These are phyloP conservation scores for Nowickia ferox DNA, from an alignment of 2,888 invertebrate species.

Conservation along the genomic window DNA sequence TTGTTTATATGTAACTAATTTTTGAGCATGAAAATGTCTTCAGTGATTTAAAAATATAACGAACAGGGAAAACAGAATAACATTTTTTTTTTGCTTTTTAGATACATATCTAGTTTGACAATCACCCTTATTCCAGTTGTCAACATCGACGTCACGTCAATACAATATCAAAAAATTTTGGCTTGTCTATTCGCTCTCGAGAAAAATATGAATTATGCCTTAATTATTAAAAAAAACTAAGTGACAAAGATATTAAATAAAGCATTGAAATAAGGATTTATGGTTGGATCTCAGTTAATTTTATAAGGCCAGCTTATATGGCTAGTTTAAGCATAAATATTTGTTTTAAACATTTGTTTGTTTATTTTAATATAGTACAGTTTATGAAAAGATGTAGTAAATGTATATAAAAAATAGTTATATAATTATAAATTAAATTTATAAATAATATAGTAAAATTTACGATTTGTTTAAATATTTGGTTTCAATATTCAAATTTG, in stretches of 20 bases:
- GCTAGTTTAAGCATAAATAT: conserved; percentile 75
- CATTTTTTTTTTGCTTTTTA: neutral
- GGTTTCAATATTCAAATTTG: conserved; percentile 61
- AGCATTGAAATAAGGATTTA: neutral
- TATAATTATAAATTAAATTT: conserved; percentile 34
- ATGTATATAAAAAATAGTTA: conserved; percentile 27
- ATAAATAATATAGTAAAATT: conserved; percentile 31
- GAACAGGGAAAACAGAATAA: too few species aligned
- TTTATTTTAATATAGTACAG: conserved; percentile 1
- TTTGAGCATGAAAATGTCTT: too few species aligned
- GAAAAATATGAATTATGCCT: too few species aligned
- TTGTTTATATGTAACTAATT: too few species aligned
- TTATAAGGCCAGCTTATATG: conserved; percentile 83
- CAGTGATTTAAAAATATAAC: too few species aligned
- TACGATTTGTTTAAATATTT: conserved; percentile 52
- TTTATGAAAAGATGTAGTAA: conserved; percentile 28
- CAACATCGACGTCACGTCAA: too few species aligned
- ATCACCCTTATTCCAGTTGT: too few species aligned
- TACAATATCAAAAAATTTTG: too few species aligned
- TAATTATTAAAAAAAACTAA: neutral
- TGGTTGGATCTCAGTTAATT: conserved; percentile 19
- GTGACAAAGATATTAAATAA: neutral
- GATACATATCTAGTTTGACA: neutral
- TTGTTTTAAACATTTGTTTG: conserved; percentile 4
- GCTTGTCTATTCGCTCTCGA: too few species aligned